Conservation (phyloP, 1,140 invertebrate genomes). For the Drosophila littoralis region DNA sequence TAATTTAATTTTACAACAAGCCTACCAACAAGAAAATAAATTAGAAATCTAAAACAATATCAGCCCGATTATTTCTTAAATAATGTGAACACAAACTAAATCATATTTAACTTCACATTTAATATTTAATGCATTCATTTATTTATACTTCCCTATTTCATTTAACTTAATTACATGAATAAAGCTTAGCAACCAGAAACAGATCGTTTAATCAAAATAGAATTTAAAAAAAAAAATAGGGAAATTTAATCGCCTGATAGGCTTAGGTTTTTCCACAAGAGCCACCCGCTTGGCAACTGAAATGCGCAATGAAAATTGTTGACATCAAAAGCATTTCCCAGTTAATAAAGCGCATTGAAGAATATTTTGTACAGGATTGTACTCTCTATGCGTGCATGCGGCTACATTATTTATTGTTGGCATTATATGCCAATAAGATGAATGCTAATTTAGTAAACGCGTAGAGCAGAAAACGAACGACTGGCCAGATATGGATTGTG, state of each 20-base stretch:
- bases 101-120: not conserved
- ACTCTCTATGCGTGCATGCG: not conserved
- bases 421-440: constrained; percentile 71
- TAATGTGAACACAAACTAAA: not conserved
- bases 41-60: too few relatives aligned
- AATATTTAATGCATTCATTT: constrained; percentile 31
- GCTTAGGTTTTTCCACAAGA: constrained; percentile 53
- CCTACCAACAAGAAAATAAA: too few relatives aligned
- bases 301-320: constrained; percentile 67
- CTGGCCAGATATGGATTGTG: constrained; percentile 41
- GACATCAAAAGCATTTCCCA: constrained; percentile 79
- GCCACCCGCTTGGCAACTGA: constrained; percentile 24
- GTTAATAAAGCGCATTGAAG: constrained; percentile 68
- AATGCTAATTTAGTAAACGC: constrained; percentile 71
- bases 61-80: too few relatives aligned
- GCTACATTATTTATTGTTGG: constrained; percentile 56
- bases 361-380: constrained; percentile 35
- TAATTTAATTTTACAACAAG: too few relatives aligned
- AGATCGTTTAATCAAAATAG: constrained; percentile 67
- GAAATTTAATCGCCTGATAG: constrained; percentile 73
- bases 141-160: constrained; percentile 1
- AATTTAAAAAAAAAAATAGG: constrained; percentile 21
- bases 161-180: constrained; percentile 55
- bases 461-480: constrained; percentile 45
- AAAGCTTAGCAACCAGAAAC: constrained; percentile 68